Conservation (phyloP, 2,888 invertebrate genomes). For the Gisinianus flammeolus region DNA sequence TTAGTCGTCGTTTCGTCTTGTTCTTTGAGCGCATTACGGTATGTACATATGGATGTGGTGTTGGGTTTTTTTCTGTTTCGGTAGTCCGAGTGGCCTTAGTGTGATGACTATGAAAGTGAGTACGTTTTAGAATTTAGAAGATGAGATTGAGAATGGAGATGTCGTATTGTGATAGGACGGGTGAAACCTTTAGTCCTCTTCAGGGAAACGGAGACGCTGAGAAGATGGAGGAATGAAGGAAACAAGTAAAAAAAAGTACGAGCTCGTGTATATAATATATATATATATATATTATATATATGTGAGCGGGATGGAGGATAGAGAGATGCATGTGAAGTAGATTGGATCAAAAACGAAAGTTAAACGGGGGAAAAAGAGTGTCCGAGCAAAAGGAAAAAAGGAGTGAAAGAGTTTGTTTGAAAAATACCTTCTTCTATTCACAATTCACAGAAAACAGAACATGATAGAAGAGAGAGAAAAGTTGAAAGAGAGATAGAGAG, state of each 20-base stretch:
- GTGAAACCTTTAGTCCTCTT: slow-evolving; percentile 17
- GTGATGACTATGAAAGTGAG: slow-evolving; percentile 29
- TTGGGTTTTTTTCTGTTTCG: background rate
- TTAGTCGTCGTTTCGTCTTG: background rate
- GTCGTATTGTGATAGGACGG: slow-evolving; percentile 46
- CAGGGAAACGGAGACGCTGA: background rate
- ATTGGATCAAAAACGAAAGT: slow-evolving; percentile 45
- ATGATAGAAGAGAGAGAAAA: background rate
- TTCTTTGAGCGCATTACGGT: no score
- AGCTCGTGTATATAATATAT: background rate
- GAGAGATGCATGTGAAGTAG: slow-evolving; percentile 11
- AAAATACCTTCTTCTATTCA: slow-evolving; percentile 2
- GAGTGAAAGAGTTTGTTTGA: slow-evolving; percentile 22
- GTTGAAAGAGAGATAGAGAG: background rate
- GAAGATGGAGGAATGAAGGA: background rate
- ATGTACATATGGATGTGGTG: no score
- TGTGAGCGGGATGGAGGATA: background rate
- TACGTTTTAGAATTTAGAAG: background rate
- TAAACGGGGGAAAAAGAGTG: slow-evolving; percentile 30
- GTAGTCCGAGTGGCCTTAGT: background rate
- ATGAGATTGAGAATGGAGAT: slow-evolving; percentile 46
- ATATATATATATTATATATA: background rate
- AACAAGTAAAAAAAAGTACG: background rate
- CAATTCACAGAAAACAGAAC: slow-evolving; percentile 13
- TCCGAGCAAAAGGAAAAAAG: slow-evolving; percentile 16